phyloP scores from a whole-genome alignment of 2,888 invertebrate genomes.

The Xanthorhoe spadicearia region DNA sequence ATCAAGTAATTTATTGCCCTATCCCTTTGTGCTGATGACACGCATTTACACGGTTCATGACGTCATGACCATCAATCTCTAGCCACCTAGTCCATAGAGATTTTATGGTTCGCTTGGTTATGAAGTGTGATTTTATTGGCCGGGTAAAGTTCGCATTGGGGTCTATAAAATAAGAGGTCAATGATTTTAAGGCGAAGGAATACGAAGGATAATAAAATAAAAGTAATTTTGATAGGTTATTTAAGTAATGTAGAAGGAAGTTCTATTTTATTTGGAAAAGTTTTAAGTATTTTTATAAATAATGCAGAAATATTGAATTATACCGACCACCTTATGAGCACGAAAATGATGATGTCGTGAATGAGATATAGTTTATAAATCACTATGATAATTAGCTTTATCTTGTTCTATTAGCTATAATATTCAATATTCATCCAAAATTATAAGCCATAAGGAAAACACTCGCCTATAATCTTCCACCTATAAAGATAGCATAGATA shows the following conservation, averaged over 20 bases:
- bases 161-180: neutral
- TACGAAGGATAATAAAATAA: neutral
- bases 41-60: constrained; percentile 42
- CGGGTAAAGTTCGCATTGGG: constrained; percentile 4
- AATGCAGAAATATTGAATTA: too few species aligned
- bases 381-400: too few species aligned
- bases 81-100: neutral
- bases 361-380: too few species aligned
- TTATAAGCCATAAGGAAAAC: neutral
- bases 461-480: neutral
- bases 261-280: too few species aligned
- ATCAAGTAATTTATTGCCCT: constrained; percentile 46
- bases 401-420: too few species aligned
- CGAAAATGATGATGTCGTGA: too few species aligned
- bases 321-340: too few species aligned
- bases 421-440: too few species aligned
- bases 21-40: constrained; percentile 44
- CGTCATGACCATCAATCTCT: constrained; percentile 24
- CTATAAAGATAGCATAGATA: neutral
- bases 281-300: neutral
- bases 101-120: constrained; percentile 22
- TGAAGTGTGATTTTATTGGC: constrained; percentile 19
- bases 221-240: neutral
- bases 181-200: neutral
- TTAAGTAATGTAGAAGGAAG: neutral